Evolutionary conservation across 2,797 vertebrate genomes (phyloP).

Genomic region (Parotocinclus haroldoi): DNA sequence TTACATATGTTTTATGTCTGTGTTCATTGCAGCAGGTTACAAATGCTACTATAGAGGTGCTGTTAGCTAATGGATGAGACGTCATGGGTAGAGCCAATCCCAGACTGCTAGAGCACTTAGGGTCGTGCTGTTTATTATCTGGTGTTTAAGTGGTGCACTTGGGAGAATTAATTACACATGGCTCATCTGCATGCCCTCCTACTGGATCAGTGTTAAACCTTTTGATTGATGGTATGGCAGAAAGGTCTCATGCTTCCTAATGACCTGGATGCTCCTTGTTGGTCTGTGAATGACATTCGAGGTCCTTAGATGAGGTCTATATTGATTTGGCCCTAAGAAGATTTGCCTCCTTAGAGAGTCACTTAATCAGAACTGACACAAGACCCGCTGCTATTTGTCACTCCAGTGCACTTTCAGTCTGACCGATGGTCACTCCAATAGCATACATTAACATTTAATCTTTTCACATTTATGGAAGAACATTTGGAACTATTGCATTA

Average conservation of each 20-base stretch:
- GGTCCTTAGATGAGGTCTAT: conserved; percentile 51
- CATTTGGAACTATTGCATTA: conserved; percentile 8
- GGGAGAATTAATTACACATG: conserved; percentile 21
- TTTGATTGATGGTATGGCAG: conserved; percentile 20
- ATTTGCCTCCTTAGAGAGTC: conserved; percentile 54
- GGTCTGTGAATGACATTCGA: conserved; percentile 49
- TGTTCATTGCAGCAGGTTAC: too few relatives aligned
- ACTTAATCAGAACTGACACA: conserved; percentile 52
- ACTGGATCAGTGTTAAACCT: conserved; percentile 12
- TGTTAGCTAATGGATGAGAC: not conserved
- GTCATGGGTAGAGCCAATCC: conserved; percentile 17
- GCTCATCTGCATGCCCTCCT: conserved; percentile 27
- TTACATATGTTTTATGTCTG: too few relatives aligned
- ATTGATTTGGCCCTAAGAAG: conserved; percentile 57
- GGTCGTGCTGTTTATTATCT: conserved; percentile 32
- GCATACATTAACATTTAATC: conserved; percentile 24
- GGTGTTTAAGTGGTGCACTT: conserved; percentile 29
- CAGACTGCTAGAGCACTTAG: not conserved
- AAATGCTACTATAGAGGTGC: too few relatives aligned
- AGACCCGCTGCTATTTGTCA: conserved; percentile 32
- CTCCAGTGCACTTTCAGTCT: conserved; percentile 26
- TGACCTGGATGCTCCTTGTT: conserved; percentile 24
- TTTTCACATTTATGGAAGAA: conserved; percentile 15
- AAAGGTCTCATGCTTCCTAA: conserved; percentile 29
- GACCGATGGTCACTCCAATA: conserved; percentile 14